Base-by-base conservation (phyloP, 1,140 invertebrate species). In the Parapsyche elsis region DNA sequence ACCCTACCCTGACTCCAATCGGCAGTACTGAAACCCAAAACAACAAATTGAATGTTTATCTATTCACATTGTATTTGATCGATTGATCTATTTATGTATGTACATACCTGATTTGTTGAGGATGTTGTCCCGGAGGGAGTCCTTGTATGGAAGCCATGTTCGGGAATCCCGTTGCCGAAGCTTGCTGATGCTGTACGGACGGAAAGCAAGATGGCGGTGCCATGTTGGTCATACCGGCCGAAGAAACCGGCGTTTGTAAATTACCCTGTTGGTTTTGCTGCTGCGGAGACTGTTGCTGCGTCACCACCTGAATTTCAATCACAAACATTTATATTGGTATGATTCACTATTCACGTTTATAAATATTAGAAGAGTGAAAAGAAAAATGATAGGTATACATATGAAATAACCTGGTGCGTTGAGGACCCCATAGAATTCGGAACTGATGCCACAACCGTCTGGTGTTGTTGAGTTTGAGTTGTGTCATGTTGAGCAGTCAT, bases 1-100 rank as follows among this genome's bases (percentile, higher is more conserved):
- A 91, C 91, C 2, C 90, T 87, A 9, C 91, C 90, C 49, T 91
- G 91, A 44, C 90, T 88, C 87, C 91, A 92, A 46, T 93, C 92
- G 49, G 90, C 89, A 76, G 87, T 87, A 79, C 61, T 82, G 49
- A 79, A 64, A 75, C 64, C n/a, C n/a, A 59, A 12, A n/a, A 53
- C 49, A 21, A 38, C 7, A 38, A 38, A 38, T 4, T 38, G 2
- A 12, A 80, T 10, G 76, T 76, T 23, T 16, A 76, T 16, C 9
- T 19, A 1, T 30, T 7, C 24, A 16, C 1, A 71, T 21, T 24
- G 16, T 77, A 5, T 44, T 19, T 9, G 46, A 9, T 9, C 44
- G 49, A 73, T 19, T 7, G 30, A 38, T 38, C 1, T 38, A 38
- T 38, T 7, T 38, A n/a, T n/a, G n/a, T n/a, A n/a, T n/a, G n/a